A percentile compares a stretch with the other conserved stretches of the same genome.
phyloP scores from a whole-genome alignment of 2,888 invertebrate species.

The Polydrusus cervinus region DNA sequence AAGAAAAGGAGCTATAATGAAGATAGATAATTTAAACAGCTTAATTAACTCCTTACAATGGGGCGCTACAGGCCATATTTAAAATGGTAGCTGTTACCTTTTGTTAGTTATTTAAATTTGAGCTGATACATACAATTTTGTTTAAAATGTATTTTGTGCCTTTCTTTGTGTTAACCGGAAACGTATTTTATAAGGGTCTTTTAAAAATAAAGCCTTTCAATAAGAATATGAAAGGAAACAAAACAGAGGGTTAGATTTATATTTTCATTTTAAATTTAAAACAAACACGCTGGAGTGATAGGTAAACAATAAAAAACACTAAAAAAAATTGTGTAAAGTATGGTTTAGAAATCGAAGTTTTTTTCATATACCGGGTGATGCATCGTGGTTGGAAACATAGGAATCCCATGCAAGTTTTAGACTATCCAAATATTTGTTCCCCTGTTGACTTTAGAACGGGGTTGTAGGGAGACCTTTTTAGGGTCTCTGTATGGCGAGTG shows the following conservation, averaged over 20 bases:
- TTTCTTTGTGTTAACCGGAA: not conserved
- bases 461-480: too few relatives aligned
- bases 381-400: too few relatives aligned
- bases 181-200: not conserved
- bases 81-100: conserved; percentile 58
- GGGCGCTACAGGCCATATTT: conserved; percentile 51
- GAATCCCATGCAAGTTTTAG: too few relatives aligned
- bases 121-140: conserved; percentile 18
- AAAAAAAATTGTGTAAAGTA: not conserved
- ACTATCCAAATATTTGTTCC: too few relatives aligned
- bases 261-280: not conserved
- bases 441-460: too few relatives aligned
- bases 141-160: conserved; percentile 35
- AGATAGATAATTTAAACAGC: conserved; percentile 58
- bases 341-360: too few relatives aligned
- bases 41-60: conserved; percentile 60
- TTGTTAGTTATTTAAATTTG: conserved; percentile 48
- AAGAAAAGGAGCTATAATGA: conserved; percentile 54
- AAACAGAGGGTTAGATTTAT: conserved; percentile 3
- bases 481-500: too few relatives aligned
- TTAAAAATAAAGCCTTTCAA: not conserved
- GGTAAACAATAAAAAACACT: too few relatives aligned
- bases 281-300: not conserved
- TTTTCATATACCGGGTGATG: too few relatives aligned
- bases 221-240: not conserved